A percentile compares a stretch with the other conserved stretches of the same genome.
Conservation (phyloP, 2,797 vertebrate genomes). For the Cuniculus paca region DNA sequence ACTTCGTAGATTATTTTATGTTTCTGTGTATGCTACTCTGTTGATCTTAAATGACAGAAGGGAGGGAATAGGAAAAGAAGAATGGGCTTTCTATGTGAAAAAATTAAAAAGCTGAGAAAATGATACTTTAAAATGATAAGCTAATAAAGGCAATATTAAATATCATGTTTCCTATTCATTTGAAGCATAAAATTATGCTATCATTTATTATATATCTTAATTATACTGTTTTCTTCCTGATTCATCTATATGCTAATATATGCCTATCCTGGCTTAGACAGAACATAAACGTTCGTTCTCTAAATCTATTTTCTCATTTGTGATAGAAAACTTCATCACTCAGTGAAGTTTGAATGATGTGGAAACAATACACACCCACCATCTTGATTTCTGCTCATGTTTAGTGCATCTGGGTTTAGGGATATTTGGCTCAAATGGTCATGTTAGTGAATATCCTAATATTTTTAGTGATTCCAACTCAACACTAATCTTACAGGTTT, state of each 20-base stretch:
- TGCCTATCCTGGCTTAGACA: not conserved
- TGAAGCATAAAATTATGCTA: not conserved
- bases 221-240: conserved; percentile 19
- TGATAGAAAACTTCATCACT: not conserved
- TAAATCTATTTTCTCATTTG: not conserved
- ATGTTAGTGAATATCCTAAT: not conserved
- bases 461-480: not conserved
- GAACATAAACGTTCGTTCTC: not conserved
- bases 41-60: not conserved
- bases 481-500: not conserved
- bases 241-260: not conserved
- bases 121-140: not conserved
- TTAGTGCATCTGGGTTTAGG: not conserved
- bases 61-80: not conserved
- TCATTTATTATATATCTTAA: not conserved
- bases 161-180: not conserved
- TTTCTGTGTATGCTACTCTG: not conserved
- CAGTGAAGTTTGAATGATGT: not conserved
- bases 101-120: conserved; percentile 27
- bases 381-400: not conserved
- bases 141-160: not conserved
- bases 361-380: not conserved
- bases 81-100: not conserved
- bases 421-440: not conserved
- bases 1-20: not conserved